Percentiles rank a stretch among this genome's conserved stretches.
These are phyloP conservation scores for Sarcophaga caerulescens DNA, from an alignment of 2,888 invertebrate genomes.

Conservation along the genomic window DNA sequence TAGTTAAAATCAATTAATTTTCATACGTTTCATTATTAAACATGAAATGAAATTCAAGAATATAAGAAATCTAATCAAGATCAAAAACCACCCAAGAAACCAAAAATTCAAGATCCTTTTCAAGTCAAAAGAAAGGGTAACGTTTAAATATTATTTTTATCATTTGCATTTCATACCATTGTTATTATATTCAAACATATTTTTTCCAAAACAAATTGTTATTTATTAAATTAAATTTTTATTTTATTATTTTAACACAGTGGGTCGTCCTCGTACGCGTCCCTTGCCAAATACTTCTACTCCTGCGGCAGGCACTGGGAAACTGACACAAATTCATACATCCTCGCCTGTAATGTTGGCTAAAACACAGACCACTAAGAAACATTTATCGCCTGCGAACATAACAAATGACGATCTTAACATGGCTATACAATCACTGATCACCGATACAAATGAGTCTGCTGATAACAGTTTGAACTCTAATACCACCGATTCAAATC, in stretches of 20 bases:
- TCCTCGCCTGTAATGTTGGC: constrained; percentile 38
- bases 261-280: constrained; percentile 82
- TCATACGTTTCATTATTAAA: constrained; percentile 28
- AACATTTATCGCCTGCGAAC: constrained; percentile 50
- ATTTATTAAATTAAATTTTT: neutral
- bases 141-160: constrained; percentile 23
- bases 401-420: constrained; percentile 78
- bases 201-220: neutral
- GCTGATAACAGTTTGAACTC: constrained; percentile 68
- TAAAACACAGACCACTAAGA: constrained; percentile 27
- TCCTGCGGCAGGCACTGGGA: constrained; percentile 52
- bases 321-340: constrained; percentile 50
- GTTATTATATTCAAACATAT: neutral
- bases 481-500: constrained; percentile 41
- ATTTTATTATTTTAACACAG: constrained; percentile 72
- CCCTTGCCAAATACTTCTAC: constrained; percentile 73
- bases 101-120: constrained; percentile 78
- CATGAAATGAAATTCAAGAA: constrained; percentile 40
- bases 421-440: constrained; percentile 80
- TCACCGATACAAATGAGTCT: constrained; percentile 75
- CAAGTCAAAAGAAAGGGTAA: constrained; percentile 80
- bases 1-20: neutral
- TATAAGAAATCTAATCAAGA: constrained; percentile 53
- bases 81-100: constrained; percentile 68
- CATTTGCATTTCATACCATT: neutral